These are phyloP conservation scores for Octomys mimax DNA, from an alignment of 2,797 vertebrate genomes.

Conservation along the genomic window DNA sequence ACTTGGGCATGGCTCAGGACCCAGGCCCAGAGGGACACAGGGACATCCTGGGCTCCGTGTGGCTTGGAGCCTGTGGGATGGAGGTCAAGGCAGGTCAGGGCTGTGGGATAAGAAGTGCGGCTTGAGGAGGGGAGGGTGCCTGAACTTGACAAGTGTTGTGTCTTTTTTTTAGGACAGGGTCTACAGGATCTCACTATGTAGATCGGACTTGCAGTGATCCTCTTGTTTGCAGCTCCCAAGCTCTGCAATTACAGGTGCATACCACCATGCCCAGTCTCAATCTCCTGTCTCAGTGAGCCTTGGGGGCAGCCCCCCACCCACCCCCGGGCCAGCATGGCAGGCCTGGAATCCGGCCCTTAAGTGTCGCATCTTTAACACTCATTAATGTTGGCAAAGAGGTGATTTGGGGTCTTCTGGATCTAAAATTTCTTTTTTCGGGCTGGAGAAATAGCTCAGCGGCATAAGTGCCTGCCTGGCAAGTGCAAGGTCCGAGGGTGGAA, in stretches of 20 bases:
- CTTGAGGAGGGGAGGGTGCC: background rate
- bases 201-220: too few relatives aligned
- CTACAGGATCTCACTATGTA: too few relatives aligned
- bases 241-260: too few relatives aligned
- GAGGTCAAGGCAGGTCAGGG: background rate
- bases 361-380: background rate
- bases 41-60: background rate
- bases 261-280: too few relatives aligned
- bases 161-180: background rate
- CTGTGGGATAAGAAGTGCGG: background rate
- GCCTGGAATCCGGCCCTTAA: too few relatives aligned
- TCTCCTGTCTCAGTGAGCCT: too few relatives aligned
- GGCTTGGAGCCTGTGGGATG: background rate
- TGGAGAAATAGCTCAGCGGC: too few relatives aligned
- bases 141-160: background rate
- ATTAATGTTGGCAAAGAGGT: background rate
- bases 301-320: too few relatives aligned
- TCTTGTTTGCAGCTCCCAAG: too few relatives aligned
- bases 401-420: background rate
- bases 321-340: too few relatives aligned
- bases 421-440: background rate
- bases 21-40: background rate
- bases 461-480: too few relatives aligned
- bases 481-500: background rate
- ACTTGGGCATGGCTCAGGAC: background rate